phyloP scores from a whole-genome alignment of 2,797 vertebrate genomes.

The Halcyon chelicuti region DNA sequence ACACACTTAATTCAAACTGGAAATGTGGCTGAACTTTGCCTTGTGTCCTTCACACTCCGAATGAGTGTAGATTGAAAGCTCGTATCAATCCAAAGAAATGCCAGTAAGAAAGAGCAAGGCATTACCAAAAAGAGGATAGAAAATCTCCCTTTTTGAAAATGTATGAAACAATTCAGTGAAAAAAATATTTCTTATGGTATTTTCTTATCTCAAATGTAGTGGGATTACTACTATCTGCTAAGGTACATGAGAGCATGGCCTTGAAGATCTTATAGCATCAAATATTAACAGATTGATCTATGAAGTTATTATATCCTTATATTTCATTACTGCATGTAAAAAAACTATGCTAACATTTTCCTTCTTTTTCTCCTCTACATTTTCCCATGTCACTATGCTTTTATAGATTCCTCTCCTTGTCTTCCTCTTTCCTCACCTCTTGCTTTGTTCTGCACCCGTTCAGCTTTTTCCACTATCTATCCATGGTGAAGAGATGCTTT shows the following conservation, averaged over 20 bases:
- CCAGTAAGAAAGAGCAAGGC: background rate
- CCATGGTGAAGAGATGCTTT: background rate
- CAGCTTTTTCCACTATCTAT: background rate
- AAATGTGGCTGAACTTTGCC: background rate
- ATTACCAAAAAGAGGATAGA: background rate
- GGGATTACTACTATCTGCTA: background rate
- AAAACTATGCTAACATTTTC: background rate
- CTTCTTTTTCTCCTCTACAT: background rate
- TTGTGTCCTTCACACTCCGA: background rate
- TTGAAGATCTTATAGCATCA: background rate
- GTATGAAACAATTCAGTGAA: background rate
- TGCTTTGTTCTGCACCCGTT: background rate
- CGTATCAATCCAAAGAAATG: background rate
- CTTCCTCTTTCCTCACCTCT: background rate
- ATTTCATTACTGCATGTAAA: background rate
- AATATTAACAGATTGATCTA: background rate
- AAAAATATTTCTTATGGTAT: background rate
- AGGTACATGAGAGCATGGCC: background rate
- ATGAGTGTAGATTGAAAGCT: background rate
- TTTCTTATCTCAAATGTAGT: background rate
- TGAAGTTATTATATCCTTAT: background rate
- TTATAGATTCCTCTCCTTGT: background rate
- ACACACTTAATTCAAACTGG: background rate
- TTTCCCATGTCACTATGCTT: background rate
- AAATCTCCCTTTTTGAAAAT: background rate